phyloP scores from a whole-genome alignment of 2,797 vertebrate species.

The Typhlichthys eigenmanni region DNA sequence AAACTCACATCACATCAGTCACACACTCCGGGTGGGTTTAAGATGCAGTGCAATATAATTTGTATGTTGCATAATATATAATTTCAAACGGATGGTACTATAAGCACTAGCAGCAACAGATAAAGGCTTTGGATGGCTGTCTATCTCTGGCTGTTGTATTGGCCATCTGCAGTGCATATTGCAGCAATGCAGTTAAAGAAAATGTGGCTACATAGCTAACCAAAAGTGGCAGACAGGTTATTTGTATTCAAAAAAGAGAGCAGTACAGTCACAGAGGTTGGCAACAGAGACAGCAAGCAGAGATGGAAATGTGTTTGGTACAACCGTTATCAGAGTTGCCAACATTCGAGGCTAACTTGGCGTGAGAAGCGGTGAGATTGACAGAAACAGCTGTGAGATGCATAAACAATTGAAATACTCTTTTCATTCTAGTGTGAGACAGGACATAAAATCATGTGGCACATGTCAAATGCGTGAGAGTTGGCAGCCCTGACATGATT shows the following conservation, averaged over 20 bases:
- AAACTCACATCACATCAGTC: slow-evolving; percentile 9
- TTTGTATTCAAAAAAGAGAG: slow-evolving; percentile 54
- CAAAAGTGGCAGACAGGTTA: slow-evolving; percentile 42
- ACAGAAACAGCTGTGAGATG: too few relatives aligned
- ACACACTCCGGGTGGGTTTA: background rate
- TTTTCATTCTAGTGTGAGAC: too few relatives aligned
- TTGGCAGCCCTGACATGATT: too few relatives aligned
- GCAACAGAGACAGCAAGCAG: slow-evolving; percentile 43
- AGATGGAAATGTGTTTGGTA: slow-evolving; percentile 22
- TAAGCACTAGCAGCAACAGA: slow-evolving; percentile 17
- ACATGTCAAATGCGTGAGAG: too few relatives aligned
- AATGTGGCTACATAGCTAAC: slow-evolving; percentile 46
- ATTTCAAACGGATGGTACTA: slow-evolving; percentile 12
- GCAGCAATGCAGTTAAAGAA: slow-evolving; percentile 43
- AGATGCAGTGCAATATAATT: background rate
- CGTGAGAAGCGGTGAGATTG: too few relatives aligned
- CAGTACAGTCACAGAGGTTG: slow-evolving; percentile 45
- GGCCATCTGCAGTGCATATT: slow-evolving; percentile 32
- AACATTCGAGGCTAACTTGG: too few relatives aligned
- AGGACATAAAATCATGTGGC: too few relatives aligned
- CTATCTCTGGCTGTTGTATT: slow-evolving; percentile 42
- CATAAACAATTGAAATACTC: too few relatives aligned
- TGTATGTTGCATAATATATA: background rate
- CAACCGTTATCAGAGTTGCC: too few relatives aligned
- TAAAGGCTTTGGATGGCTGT: slow-evolving; percentile 18